Percentiles rank a stretch among this genome's conserved stretches.
phyloP scores from a whole-genome alignment of 2,888 invertebrate species.

The Leptarthrus brevirostris region DNA sequence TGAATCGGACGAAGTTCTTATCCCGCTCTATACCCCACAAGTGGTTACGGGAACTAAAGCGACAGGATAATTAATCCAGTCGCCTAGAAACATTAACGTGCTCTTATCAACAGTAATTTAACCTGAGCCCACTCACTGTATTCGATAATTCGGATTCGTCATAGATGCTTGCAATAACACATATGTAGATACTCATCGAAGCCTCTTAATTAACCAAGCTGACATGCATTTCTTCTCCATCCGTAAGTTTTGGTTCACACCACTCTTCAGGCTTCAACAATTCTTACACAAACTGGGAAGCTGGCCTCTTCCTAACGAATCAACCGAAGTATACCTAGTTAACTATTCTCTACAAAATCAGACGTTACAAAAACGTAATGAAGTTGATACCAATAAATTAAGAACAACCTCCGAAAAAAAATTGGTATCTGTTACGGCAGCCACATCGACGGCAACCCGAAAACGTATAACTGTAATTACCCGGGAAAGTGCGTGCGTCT shows the following conservation, averaged over 20 bases:
- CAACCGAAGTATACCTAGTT: conserved; percentile 17
- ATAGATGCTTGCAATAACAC: no score
- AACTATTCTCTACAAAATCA: background rate
- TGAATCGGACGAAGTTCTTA: no score
- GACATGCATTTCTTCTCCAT: conserved; percentile 16
- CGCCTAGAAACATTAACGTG: no score
- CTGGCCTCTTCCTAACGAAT: conserved; percentile 14
- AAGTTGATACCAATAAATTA: conserved; percentile 31
- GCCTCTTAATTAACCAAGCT: conserved; percentile 27
- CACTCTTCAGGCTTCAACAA: background rate
- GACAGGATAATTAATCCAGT: no score
- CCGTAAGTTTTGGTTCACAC: background rate
- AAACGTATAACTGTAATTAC: conserved; percentile 28
- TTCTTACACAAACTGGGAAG: background rate
- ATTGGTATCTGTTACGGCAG: background rate
- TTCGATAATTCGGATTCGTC: no score
- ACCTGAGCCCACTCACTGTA: no score
- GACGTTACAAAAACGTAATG: conserved; percentile 22
- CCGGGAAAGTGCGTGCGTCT: conserved; percentile 21
- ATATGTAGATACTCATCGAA: no score
- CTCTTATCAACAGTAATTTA: no score
- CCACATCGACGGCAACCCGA: background rate
- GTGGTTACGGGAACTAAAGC: no score
- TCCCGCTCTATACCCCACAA: no score
- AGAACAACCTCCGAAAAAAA: background rate